Evolutionary conservation across 2,888 invertebrate genomes (phyloP).

Genomic region (Tipula lateralis): DNA sequence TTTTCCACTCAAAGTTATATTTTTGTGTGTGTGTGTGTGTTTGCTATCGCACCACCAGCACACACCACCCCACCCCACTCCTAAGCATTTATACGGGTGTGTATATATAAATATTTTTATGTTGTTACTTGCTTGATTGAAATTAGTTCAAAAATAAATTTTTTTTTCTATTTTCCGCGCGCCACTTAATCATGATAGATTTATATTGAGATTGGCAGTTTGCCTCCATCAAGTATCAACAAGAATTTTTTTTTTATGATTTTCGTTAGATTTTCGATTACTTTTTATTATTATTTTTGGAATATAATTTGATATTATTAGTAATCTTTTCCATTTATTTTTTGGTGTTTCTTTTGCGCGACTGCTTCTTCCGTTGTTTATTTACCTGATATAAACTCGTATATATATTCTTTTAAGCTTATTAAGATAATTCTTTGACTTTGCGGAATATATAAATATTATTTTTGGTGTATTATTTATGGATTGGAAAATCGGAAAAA

Average conservation of each 20-base stretch:
- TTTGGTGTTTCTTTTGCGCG: not conserved
- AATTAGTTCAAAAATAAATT: conserved; percentile 1
- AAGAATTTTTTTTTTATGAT: not conserved
- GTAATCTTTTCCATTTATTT: not conserved
- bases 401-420: not conserved
- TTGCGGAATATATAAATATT: not conserved
- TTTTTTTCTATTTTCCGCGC: not conserved
- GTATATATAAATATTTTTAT: too few relatives aligned
- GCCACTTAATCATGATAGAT: conserved; percentile 6
- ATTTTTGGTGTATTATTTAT: not conserved
- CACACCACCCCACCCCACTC: not conserved
- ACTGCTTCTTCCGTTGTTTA: not conserved
- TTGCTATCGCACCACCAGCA: not conserved
- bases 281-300: not conserved
- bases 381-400: not conserved
- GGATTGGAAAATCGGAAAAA: not conserved
- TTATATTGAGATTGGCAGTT: not conserved
- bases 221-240: not conserved
- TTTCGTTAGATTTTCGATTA: not conserved
- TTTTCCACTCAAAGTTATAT: not conserved
- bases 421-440: not conserved
- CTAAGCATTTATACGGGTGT: too few relatives aligned
- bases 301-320: not conserved
- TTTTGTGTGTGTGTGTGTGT: not conserved
- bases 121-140: not conserved